Conservation (phyloP, 2,888 invertebrate species). For the Stenoptilia bipunctidactyla region DNA sequence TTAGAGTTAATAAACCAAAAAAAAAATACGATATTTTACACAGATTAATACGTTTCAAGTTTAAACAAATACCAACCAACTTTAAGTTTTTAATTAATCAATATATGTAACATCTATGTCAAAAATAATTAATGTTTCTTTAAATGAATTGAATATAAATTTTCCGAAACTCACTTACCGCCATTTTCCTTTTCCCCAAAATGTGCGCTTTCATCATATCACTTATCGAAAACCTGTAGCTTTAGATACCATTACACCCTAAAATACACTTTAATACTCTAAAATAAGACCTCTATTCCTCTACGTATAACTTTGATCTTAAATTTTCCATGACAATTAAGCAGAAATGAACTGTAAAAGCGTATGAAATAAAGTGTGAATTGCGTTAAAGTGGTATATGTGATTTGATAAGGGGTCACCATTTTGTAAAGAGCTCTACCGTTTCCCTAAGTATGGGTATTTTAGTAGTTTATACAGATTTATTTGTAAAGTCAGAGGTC, state of each 20-base stretch:
- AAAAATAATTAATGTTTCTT: background rate
- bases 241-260: constrained; percentile 19
- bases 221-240: constrained; percentile 62
- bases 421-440: constrained; percentile 23
- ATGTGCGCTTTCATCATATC: constrained; percentile 44
- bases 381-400: constrained; percentile 3
- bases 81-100: too few species aligned
- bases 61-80: too few species aligned
- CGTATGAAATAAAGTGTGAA: background rate
- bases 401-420: constrained; percentile 34
- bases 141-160: background rate
- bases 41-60: too few species aligned
- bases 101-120: too few species aligned
- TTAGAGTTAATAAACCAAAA: too few species aligned
- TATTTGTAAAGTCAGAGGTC: background rate
- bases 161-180: constrained; percentile 16
- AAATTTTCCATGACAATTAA: background rate
- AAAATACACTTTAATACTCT: constrained; percentile 11
- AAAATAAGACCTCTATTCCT: background rate
- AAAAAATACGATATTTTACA: too few species aligned
- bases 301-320: background rate
- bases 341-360: constrained; percentile 1
- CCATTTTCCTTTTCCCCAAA: constrained; percentile 19
- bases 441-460: background rate
- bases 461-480: background rate